These are phyloP conservation scores for Pogonophryne albipinna DNA, from an alignment of 2,797 vertebrate species.

Conservation along the genomic window DNA sequence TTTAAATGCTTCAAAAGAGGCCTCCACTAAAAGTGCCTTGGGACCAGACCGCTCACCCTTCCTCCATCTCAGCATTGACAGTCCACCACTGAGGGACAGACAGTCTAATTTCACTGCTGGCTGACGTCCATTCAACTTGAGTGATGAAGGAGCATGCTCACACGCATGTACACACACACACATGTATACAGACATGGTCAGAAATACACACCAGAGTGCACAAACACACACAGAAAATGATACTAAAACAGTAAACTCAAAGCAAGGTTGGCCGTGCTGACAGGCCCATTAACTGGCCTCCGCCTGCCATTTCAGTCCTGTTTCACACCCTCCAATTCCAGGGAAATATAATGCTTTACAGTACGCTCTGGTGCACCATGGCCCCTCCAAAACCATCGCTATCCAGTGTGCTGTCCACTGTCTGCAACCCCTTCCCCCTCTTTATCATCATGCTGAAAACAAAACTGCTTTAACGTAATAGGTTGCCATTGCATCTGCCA, in stretches of 20 bases:
- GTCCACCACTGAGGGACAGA: slow-evolving; percentile 75
- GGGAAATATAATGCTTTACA: slow-evolving; percentile 68
- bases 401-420: slow-evolving; percentile 49
- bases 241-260: slow-evolving; percentile 66
- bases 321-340: slow-evolving; percentile 70
- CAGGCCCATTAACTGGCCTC: slow-evolving; percentile 81
- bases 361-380: slow-evolving; percentile 66
- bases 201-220: slow-evolving; percentile 25
- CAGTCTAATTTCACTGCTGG: slow-evolving; percentile 85
- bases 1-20: slow-evolving; percentile 76
- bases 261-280: slow-evolving; percentile 72
- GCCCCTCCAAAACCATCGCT: slow-evolving; percentile 34
- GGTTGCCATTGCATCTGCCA: slow-evolving; percentile 63
- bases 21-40: slow-evolving; percentile 68
- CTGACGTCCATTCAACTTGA: slow-evolving; percentile 77
- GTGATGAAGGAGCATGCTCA: slow-evolving; percentile 73
- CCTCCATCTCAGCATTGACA: slow-evolving; percentile 73
- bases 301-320: slow-evolving; percentile 69
- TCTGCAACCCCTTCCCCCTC: slow-evolving; percentile 42
- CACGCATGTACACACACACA: slow-evolving; percentile 43
- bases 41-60: slow-evolving; percentile 74
- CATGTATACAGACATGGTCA: slow-evolving; percentile 25
- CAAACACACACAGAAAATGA: slow-evolving; percentile 49
- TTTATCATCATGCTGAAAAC: slow-evolving; percentile 73
- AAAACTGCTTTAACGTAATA: slow-evolving; percentile 60